These are phyloP conservation scores for Nemotelus nigrinus DNA, from an alignment of 2,888 invertebrate species.

Conservation along the genomic window DNA sequence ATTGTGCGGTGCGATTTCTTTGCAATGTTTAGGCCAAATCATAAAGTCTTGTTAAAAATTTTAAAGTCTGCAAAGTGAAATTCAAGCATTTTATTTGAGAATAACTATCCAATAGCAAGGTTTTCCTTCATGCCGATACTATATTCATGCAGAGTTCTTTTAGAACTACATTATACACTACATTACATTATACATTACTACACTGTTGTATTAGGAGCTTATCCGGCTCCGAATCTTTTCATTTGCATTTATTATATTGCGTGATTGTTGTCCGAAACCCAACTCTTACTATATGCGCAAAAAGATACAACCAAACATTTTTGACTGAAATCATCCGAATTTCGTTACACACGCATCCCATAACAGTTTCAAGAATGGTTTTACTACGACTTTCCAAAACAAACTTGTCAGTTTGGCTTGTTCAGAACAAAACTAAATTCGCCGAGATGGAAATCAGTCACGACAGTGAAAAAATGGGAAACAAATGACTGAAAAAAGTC, in stretches of 20 bases:
- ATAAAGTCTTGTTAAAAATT: too few species aligned
- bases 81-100: too few species aligned
- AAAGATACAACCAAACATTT: background rate
- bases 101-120: too few species aligned
- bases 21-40: too few species aligned
- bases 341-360: background rate
- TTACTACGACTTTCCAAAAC: background rate
- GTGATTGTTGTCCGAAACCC: background rate
- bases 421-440: background rate
- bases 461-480: constrained; percentile 1
- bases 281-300: background rate
- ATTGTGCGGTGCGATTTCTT: too few species aligned
- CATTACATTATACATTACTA: too few species aligned
- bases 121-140: too few species aligned
- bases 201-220: too few species aligned
- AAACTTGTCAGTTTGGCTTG: background rate
- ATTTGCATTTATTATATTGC: constrained; percentile 29
- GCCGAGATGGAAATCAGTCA: background rate
- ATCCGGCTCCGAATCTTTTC: background rate
- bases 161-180: too few species aligned
- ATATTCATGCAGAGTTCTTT: too few species aligned
- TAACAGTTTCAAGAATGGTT: background rate
- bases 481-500: constrained; percentile 3
- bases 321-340: background rate
- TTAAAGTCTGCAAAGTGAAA: too few species aligned